Evolutionary conservation across 2,797 vertebrate species (phyloP).

Genomic region (Melanotaenia parkinsoni): DNA sequence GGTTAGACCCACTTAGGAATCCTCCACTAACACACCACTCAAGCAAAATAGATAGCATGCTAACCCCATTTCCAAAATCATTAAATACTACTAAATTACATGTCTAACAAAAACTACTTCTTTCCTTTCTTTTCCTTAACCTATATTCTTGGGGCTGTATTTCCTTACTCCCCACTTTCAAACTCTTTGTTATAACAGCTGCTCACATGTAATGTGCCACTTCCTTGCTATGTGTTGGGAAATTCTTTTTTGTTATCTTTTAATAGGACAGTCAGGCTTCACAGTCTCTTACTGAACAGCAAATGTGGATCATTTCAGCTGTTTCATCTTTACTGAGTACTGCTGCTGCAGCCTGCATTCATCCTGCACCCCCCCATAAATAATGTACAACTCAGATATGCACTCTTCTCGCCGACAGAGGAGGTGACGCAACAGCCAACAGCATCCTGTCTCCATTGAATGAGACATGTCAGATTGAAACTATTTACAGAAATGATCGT

Average conservation of each 20-base stretch:
- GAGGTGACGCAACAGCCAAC: slow-evolving; percentile 24
- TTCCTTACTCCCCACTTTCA: neutral
- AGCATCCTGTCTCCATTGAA: slow-evolving; percentile 8
- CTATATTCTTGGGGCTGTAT: neutral
- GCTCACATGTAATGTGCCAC: slow-evolving; percentile 11
- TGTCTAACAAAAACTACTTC: slow-evolving; percentile 20
- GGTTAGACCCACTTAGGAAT: slow-evolving; percentile 66
- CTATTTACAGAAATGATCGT: slow-evolving; percentile 27
- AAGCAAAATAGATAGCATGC: slow-evolving; percentile 33
- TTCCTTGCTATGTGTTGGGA: slow-evolving; percentile 7
- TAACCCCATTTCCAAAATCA: slow-evolving; percentile 54
- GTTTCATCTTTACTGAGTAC: slow-evolving; percentile 17
- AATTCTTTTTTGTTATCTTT: slow-evolving; percentile 7
- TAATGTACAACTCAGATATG: slow-evolving; percentile 32
- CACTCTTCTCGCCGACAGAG: slow-evolving; percentile 18
- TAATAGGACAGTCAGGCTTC: slow-evolving; percentile 6
- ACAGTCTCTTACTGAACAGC: slow-evolving; percentile 16
- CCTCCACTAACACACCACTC: slow-evolving; percentile 48
- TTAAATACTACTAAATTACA: slow-evolving; percentile 33
- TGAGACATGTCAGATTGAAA: slow-evolving; percentile 4
- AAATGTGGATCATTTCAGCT: slow-evolving; percentile 28
- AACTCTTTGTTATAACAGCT: neutral
- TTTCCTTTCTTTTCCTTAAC: slow-evolving; percentile 1
- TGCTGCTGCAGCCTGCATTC: slow-evolving; percentile 18
- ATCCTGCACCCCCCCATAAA: slow-evolving; percentile 33